Evolutionary conservation across 2,797 vertebrate genomes (phyloP).

Genomic region (Myripristis jacobus): DNA sequence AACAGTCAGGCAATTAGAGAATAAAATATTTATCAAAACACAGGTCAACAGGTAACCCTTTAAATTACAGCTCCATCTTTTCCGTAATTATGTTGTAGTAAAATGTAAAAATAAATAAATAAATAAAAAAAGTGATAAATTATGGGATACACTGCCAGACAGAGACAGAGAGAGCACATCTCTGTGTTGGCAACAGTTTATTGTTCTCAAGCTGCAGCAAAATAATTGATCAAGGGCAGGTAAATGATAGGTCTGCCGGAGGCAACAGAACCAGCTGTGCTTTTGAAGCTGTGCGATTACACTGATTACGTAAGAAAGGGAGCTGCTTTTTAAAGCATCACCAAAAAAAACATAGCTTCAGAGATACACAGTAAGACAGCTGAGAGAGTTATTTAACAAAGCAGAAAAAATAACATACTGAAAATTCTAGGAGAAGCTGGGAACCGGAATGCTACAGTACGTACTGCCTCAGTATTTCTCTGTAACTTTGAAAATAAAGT

Average conservation of each 20-base stretch:
- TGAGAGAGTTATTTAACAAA: background rate
- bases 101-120: too few species aligned
- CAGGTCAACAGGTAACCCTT: constrained; percentile 49
- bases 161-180: background rate
- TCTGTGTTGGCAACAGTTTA: background rate
- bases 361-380: constrained; percentile 8
- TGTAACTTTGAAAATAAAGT: too few species aligned
- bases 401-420: constrained; percentile 9
- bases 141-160: background rate
- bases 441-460: background rate
- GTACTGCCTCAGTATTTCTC: too few species aligned
- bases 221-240: background rate
- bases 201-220: background rate
- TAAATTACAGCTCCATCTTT: constrained; percentile 53
- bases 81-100: background rate
- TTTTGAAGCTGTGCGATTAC: background rate
- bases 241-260: background rate
- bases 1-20: constrained; percentile 64
- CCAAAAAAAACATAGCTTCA: constrained; percentile 10
- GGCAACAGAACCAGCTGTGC: background rate
- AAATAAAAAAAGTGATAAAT: too few species aligned
- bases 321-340: constrained; percentile 54
- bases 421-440: too few species aligned
- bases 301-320: constrained; percentile 30
- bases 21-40: constrained; percentile 47